Conservation (phyloP, 2,797 vertebrate genomes). For the Brachymystax lenok region DNA sequence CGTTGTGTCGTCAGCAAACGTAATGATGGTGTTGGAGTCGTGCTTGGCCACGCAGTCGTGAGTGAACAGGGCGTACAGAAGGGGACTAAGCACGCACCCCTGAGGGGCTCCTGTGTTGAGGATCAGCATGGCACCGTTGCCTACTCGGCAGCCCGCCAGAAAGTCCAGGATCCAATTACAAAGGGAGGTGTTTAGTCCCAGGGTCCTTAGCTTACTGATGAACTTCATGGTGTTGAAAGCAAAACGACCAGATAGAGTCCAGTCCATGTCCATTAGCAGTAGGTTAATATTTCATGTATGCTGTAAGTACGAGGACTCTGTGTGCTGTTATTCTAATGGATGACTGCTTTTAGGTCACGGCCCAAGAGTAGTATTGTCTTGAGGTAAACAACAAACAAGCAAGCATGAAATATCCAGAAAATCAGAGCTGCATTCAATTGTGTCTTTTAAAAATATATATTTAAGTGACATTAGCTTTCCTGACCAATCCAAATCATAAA, state of each 20-base stretch:
- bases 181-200: too few species aligned
- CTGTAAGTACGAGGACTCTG: constrained; percentile 25
- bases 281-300: constrained; percentile 51
- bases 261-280: constrained; percentile 35
- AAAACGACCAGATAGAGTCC: constrained; percentile 19
- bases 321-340: constrained; percentile 4
- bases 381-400: not conserved
- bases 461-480: not conserved
- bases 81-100: too few species aligned
- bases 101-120: too few species aligned
- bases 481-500: not conserved
- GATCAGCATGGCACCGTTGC: too few species aligned
- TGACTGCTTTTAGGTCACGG: constrained; percentile 3
- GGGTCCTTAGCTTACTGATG: too few species aligned
- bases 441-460: not conserved
- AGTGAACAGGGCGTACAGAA: too few species aligned
- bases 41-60: too few species aligned
- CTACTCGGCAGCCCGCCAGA: too few species aligned
- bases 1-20: too few species aligned
- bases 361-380: not conserved
- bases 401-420: not conserved
- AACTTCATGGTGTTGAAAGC: too few species aligned
- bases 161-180: too few species aligned
- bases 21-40: too few species aligned
- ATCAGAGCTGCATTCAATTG: not conserved